Evolutionary conservation across 2,797 vertebrate genomes (phyloP).

Genomic region (Enteromius unitaeniatus): DNA sequence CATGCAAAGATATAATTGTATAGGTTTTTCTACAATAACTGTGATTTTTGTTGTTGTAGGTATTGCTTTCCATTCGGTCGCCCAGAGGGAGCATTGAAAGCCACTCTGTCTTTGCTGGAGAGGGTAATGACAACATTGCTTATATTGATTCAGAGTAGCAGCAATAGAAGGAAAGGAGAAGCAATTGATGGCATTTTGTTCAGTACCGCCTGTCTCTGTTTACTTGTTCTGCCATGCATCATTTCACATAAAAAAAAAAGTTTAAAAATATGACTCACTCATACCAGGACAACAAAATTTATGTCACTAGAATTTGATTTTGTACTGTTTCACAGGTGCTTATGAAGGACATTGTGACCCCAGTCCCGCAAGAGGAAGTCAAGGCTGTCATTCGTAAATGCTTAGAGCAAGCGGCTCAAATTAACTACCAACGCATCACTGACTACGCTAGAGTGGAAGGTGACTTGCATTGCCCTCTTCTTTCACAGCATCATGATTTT

Average conservation of each 20-base stretch:
- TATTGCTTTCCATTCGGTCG: slow-evolving; percentile 99
- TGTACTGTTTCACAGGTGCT: slow-evolving; percentile 76
- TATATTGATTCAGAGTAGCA: slow-evolving; percentile 37
- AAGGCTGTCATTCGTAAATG: slow-evolving; percentile 99
- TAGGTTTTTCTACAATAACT: slow-evolving; percentile 16
- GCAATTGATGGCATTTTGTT: slow-evolving; percentile 36
- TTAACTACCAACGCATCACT: slow-evolving; percentile 96
- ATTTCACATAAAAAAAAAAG: not conserved
- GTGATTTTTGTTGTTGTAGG: slow-evolving; percentile 71
- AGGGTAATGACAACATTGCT: slow-evolving; percentile 84
- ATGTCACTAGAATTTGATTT: not conserved
- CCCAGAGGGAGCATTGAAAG: slow-evolving; percentile 98
- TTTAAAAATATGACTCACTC: not conserved
- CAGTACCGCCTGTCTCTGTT: slow-evolving; percentile 17
- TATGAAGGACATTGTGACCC: slow-evolving; percentile 99
- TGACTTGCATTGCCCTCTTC: slow-evolving; percentile 73
- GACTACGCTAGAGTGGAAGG: slow-evolving; percentile 99
- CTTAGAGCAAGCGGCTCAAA: slow-evolving; percentile 97
- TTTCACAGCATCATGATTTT: slow-evolving; percentile 26
- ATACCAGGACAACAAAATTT: not conserved
- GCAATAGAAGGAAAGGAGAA: slow-evolving; percentile 37
- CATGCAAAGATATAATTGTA: slow-evolving; percentile 20
- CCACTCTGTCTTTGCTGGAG: slow-evolving; percentile 96
- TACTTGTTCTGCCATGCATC: slow-evolving; percentile 6
- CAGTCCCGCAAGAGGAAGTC: slow-evolving; percentile 97